Base-by-base conservation (phyloP, 2,888 invertebrate genomes). In the Acleris sparsana region DNA sequence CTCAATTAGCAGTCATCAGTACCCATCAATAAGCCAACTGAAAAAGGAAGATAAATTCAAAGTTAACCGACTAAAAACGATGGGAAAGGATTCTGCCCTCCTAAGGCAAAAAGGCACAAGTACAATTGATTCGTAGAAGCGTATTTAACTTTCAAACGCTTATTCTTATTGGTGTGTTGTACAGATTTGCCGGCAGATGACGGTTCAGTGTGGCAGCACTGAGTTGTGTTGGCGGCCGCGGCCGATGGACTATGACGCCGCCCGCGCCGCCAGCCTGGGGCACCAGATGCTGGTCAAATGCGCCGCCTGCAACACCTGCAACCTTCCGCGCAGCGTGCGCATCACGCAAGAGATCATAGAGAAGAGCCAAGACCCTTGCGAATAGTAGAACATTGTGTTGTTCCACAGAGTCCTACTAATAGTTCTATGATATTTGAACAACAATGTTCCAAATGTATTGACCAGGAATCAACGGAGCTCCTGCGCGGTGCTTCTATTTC, bases 161-260 rank as follows among this genome's bases (percentile, higher is more conserved):
- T 53, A 25, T 9, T 60, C 9, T 43, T 56, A 20, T 18, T 16
- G 7, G 16, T 20, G 16, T 22, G 39, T 20, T 49, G 25, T 25
- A 6, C 73, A 92, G 91, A 88, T 92, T 49, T 92, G 92, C 68
- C 87, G 88, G 7, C 85, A 90, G 39, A 89, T 89, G 89, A 86
- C 87, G 0, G 86, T 88, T 70, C 75, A 66, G 33, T 88, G 87
- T 53, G 87, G 88, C 48, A 75, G 81, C 29, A 83, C 82, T 0
- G 84, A 86, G 55, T 75, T 90, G 6, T 85, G 84, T 72, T 91
- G 92, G 92, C 78, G 80, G 6, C 90, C 92, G 0, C 85, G 88
- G 0, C 78, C 82, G 22, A 71, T 62, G 0, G 88, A 88, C 74
- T 88, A 83, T 69, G 83, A 87, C 69, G 80, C 85, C 0, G 84